Base-by-base conservation (phyloP, 2,888 invertebrate genomes). In the Altica lythri region DNA sequence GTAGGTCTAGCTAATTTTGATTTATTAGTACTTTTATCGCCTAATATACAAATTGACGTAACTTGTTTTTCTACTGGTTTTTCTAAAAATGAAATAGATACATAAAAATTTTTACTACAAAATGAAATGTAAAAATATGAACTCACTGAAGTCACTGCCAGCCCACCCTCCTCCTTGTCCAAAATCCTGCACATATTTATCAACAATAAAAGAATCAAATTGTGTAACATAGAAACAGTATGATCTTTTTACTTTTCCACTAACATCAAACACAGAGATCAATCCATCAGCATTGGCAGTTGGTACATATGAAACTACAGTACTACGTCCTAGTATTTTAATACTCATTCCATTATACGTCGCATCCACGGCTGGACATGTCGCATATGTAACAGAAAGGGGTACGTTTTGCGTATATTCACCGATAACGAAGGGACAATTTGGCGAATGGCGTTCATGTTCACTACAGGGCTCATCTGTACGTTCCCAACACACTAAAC, bases 391-490 rank as follows among this genome's bases (percentile, higher is more conserved):
- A 22, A 91, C 85, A 44, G 91, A 89, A 46, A 95, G 81, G 2
- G 96, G 95, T 55, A 95, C 95, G 77, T 96, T 96, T 77, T 94
- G 93, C 8, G 95, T 95, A 72, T 92, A 94, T 77, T 95, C 94
- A 25, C 95, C 95, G 73, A 92, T 86, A 1, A 96, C 93, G 76
- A 95, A 95, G 0, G 95, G 93, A 73, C 96, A 96, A 66, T 86
- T 86, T 9, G 95, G 92, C 2, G 95, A 94, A 74, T 96, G 95
- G 2, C 95, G 82, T 77, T 95, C 95, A 72, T 96, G 95, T 74
- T 96, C 95, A 62, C 94, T 94, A 95, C 95, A 95, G 1, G 96
- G 96, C 73, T 96, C 95, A 77, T 96, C 95, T 0, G 92, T 92
- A 68, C 94, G 90, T 78, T 96, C 96, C 96, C 96, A 96, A 78